These are phyloP conservation scores for Scomber scombrus DNA, from an alignment of 2,113 vertebrate genomes.

Conservation along the genomic window DNA sequence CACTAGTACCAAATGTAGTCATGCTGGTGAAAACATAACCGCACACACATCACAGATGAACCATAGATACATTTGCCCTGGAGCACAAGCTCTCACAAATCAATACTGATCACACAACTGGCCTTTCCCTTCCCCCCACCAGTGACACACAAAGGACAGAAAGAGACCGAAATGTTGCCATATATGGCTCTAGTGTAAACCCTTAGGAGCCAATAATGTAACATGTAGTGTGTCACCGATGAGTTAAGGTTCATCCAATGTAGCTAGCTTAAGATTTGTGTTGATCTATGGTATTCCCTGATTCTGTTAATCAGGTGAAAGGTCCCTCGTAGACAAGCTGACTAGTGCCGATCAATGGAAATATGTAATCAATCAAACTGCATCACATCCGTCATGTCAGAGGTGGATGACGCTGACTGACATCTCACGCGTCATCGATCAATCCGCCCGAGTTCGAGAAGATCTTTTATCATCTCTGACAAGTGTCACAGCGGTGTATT, in stretches of 20 bases:
- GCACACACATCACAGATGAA: slow-evolving; percentile 24
- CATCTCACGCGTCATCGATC: neutral
- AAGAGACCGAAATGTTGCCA: neutral
- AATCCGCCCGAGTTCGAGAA: neutral
- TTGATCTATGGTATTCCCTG: too few species aligned
- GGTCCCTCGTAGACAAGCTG: neutral
- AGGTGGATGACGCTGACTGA: neutral
- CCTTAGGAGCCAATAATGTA: neutral
- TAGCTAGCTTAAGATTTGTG: neutral
- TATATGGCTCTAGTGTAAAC: too few species aligned
- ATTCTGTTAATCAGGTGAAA: neutral
- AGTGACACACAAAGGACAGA: slow-evolving; percentile 7
- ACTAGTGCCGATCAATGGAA: neutral
- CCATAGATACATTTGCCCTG: slow-evolving; percentile 43
- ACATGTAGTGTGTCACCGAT: neutral
- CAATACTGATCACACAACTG: slow-evolving; percentile 60
- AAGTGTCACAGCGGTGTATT: neutral
- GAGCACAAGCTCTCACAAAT: slow-evolving; percentile 54
- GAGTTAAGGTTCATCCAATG: neutral
- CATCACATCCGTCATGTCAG: neutral
- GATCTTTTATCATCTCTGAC: neutral
- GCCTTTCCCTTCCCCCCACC: slow-evolving; percentile 21
- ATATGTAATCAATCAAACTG: slow-evolving; percentile 21
- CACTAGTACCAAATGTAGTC: neutral
- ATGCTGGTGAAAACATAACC: neutral